Evolutionary conservation across 2,113 vertebrate genomes (phyloP).

Genomic region (Channa maculata): DNA sequence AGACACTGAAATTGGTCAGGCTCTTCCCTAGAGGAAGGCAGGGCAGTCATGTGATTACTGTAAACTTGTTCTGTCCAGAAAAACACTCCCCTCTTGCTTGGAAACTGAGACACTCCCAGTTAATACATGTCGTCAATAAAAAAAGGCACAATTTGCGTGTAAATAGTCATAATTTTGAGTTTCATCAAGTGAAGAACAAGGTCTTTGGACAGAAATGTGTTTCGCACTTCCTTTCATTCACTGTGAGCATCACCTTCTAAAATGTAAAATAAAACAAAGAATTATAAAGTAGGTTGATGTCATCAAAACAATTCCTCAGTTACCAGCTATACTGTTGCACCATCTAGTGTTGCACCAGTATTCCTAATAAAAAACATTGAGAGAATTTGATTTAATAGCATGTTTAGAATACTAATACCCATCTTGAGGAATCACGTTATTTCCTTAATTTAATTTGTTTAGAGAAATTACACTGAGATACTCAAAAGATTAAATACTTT

Average conservation of each 20-base stretch:
- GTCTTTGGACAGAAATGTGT: too few relatives aligned
- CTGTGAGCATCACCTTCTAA: too few relatives aligned
- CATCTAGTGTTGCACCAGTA: conserved; percentile 9
- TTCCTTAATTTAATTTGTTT: not conserved
- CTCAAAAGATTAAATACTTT: conserved; percentile 55
- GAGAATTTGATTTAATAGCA: too few relatives aligned
- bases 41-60: conserved; percentile 9
- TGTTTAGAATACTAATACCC: not conserved
- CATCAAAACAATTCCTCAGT: too few relatives aligned
- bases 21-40: not conserved
- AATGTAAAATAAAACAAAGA: too few relatives aligned
- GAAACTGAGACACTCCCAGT: conserved; percentile 48
- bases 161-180: too few relatives aligned
- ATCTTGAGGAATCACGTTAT: not conserved
- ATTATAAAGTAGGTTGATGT: too few relatives aligned
- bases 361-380: too few relatives aligned
- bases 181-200: too few relatives aligned
- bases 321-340: not conserved
- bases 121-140: conserved; percentile 9
- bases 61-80: conserved; percentile 3
- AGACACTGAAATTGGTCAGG: too few relatives aligned
- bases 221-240: too few relatives aligned
- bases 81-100: conserved; percentile 33
- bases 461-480: not conserved
- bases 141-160: too few relatives aligned